Evolutionary conservation across 2,888 invertebrate genomes (phyloP).

Genomic region (Conops quadrifasciatus): DNA sequence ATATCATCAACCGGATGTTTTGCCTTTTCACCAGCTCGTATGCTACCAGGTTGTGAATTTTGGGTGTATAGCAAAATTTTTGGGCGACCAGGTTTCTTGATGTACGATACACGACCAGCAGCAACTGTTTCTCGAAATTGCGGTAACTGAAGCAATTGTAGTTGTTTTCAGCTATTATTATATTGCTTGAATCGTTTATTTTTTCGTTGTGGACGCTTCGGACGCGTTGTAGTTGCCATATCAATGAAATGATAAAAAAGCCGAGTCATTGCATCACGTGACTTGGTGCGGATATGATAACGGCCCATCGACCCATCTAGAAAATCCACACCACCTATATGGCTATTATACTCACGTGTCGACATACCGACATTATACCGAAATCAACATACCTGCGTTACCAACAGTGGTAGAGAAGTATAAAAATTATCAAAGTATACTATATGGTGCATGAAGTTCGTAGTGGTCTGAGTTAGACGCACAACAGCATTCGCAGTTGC

Average conservation of each 20-base stretch:
- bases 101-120: constrained; percentile 38
- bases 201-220: constrained; percentile 15
- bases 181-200: constrained; percentile 1
- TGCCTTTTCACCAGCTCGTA: constrained; percentile 27
- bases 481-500: constrained; percentile 18
- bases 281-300: constrained; percentile 28
- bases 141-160: constrained; percentile 35
- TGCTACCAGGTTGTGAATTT: constrained; percentile 3
- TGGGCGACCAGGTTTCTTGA: constrained; percentile 21
- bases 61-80: not conserved
- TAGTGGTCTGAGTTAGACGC: constrained; percentile 19
- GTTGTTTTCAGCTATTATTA: constrained; percentile 23
- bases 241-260: constrained; percentile 34
- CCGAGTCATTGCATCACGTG: constrained; percentile 9
- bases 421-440: constrained; percentile 34
- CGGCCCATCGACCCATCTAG: constrained; percentile 31
- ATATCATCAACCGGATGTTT: constrained; percentile 31
- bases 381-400: constrained; percentile 29
- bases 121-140: constrained; percentile 41
- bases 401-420: constrained; percentile 27
- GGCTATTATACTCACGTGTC: constrained; percentile 31
- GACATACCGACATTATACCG: constrained; percentile 23
- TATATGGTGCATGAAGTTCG: constrained; percentile 21
- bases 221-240: constrained; percentile 32
- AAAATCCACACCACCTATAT: constrained; percentile 17